Evolutionary conservation across 1,140 invertebrate species (phyloP).

Genomic region (Mactra quadrangularis): DNA sequence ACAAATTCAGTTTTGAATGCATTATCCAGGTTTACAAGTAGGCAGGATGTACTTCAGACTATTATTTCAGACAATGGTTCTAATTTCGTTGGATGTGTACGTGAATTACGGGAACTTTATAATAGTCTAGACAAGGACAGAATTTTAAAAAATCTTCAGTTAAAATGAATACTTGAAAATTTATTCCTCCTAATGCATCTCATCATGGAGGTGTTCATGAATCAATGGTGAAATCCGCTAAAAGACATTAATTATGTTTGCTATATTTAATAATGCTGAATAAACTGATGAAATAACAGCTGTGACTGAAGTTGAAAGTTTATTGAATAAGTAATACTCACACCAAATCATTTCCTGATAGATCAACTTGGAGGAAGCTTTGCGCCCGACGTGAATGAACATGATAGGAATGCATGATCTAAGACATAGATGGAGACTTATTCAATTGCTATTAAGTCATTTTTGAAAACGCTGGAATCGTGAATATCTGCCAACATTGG

Average conservation of each 20-base stretch:
- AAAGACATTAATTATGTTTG: constrained; percentile 17
- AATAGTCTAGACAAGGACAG: constrained; percentile 23
- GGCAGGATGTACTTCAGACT: background rate
- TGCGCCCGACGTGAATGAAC: constrained; percentile 6
- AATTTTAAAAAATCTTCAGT: background rate
- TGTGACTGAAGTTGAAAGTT: constrained; percentile 12
- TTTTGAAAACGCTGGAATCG: constrained; percentile 55
- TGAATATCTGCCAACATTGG: constrained; percentile 44
- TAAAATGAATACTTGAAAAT: no score
- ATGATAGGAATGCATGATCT: background rate
- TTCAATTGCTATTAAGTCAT: constrained; percentile 46
- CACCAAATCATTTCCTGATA: constrained; percentile 52
- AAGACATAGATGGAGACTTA: constrained; percentile 34
- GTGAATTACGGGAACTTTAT: constrained; percentile 28
- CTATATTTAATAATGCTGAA: constrained; percentile 21
- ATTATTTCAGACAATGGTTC: constrained; percentile 28
- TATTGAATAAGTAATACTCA: constrained; percentile 11
- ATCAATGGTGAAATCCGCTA: constrained; percentile 43
- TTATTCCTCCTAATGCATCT: no score
- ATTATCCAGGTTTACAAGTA: constrained; percentile 25
- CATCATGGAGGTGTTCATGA: constrained; percentile 43
- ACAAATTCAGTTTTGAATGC: constrained; percentile 32
- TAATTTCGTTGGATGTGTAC: constrained; percentile 24
- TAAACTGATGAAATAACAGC: constrained; percentile 29
- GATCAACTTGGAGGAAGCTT: constrained; percentile 42